Conservation (phyloP, 2,888 invertebrate genomes). For the Microctonus brassicae region DNA sequence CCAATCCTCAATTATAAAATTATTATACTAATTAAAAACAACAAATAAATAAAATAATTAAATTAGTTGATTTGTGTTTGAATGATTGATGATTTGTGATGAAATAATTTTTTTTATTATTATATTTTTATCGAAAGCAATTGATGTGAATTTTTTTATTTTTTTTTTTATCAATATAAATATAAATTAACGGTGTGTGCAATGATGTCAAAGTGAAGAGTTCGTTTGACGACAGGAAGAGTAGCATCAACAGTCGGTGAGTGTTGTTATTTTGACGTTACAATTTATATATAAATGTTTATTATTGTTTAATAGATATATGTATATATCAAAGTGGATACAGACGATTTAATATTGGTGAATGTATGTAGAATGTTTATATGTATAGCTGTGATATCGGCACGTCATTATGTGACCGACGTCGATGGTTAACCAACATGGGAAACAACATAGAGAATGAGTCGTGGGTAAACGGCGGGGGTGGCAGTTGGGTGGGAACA, state of each 20-base stretch:
- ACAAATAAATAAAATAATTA: not conserved
- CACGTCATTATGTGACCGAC: conserved; percentile 33
- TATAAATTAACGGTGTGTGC: conserved; percentile 46
- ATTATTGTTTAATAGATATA: conserved; percentile 11
- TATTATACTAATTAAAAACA: too few species aligned
- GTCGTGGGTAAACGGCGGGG: too few species aligned
- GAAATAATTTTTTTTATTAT: not conserved
- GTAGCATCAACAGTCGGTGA: too few species aligned
- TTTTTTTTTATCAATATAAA: conserved; percentile 46
- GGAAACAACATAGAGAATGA: not conserved
- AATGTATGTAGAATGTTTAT: too few species aligned
- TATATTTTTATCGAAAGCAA: not conserved
- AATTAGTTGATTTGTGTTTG: not conserved
- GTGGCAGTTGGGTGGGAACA: not conserved
- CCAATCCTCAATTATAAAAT: too few species aligned
- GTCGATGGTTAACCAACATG: conserved; percentile 21
- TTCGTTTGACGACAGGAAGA: not conserved
- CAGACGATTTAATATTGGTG: conserved; percentile 26
- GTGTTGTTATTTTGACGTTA: conserved; percentile 54
- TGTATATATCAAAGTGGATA: conserved; percentile 42
- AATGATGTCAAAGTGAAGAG: conserved; percentile 52
- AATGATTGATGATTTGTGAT: not conserved
- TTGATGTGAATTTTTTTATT: not conserved
- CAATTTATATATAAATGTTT: conserved; percentile 9
- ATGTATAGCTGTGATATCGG: conserved; percentile 46